Evolutionary conservation across 2,888 invertebrate genomes (phyloP).

Genomic region (Xanthia togata): DNA sequence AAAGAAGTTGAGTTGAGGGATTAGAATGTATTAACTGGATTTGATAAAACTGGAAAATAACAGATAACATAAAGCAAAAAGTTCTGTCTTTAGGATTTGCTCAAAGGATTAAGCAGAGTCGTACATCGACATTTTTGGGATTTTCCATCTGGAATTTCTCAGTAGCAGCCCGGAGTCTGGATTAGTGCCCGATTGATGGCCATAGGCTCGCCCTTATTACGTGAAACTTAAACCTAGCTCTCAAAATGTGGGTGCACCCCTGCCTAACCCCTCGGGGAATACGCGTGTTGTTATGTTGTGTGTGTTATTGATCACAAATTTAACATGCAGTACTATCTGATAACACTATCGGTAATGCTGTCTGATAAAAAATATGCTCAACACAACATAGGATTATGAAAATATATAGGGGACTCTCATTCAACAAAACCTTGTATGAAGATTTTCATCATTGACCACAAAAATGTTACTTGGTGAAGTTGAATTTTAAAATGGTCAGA

Average conservation of each 20-base stretch:
- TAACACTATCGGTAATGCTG: slow-evolving; percentile 39
- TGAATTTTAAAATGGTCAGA: no score
- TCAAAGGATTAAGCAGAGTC: no score
- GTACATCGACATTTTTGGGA: neutral
- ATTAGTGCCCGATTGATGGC: no score
- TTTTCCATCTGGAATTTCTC: neutral
- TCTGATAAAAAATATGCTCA: slow-evolving; percentile 34
- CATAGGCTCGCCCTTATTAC: neutral
- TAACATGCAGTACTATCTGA: slow-evolving; percentile 30
- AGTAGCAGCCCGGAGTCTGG: neutral
- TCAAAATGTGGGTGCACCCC: neutral
- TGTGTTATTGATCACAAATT: slow-evolving; percentile 34
- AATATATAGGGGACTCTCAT: neutral
- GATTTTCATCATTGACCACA: neutral
- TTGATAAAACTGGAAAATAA: neutral
- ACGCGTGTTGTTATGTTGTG: neutral
- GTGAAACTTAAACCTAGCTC: neutral
- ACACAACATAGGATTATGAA: neutral
- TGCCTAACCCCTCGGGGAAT: neutral
- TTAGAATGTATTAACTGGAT: neutral
- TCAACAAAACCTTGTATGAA: neutral
- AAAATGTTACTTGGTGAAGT: neutral
- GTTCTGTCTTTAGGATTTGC: no score
- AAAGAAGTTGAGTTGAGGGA: neutral
- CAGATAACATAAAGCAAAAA: no score